Evolutionary conservation across 2,888 invertebrate genomes (phyloP).

Genomic region (Mycalesis mineus): DNA sequence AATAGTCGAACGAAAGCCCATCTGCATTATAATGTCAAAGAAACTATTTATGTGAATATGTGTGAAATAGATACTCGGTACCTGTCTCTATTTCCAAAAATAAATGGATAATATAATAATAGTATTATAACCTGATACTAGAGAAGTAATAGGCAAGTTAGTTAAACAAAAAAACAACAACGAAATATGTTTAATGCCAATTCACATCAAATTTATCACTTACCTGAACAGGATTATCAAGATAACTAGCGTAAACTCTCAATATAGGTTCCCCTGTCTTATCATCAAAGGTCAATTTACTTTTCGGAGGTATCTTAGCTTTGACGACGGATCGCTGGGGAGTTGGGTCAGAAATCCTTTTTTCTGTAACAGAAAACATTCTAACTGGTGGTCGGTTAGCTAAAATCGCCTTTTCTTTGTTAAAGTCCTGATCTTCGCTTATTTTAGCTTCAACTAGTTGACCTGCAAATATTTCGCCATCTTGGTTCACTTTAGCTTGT

Average conservation of each 20-base stretch:
- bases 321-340: conserved; percentile 54
- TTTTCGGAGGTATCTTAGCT: conserved; percentile 65
- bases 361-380: conserved; percentile 51
- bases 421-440: conserved; percentile 64
- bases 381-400: conserved; percentile 58
- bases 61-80: too few relatives aligned
- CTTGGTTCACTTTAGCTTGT: conserved; percentile 49
- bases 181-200: too few relatives aligned
- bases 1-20: too few relatives aligned
- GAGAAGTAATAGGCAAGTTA: too few relatives aligned
- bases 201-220: not conserved
- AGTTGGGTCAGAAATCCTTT: conserved; percentile 36
- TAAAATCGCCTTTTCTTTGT: conserved; percentile 54
- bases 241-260: conserved; percentile 75
- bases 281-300: conserved; percentile 64
- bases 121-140: too few relatives aligned
- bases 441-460: conserved; percentile 67
- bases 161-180: too few relatives aligned
- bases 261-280: conserved; percentile 71
- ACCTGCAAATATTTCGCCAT: conserved; percentile 61
- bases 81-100: too few relatives aligned
- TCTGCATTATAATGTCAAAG: too few relatives aligned
- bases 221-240: conserved; percentile 59
- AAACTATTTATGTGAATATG: too few relatives aligned
- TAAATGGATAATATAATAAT: too few relatives aligned